Percentiles rank a stretch among this genome's conserved stretches.
Conservation (phyloP, 2,797 vertebrate genomes). For the Pogoniulus pusillus region DNA sequence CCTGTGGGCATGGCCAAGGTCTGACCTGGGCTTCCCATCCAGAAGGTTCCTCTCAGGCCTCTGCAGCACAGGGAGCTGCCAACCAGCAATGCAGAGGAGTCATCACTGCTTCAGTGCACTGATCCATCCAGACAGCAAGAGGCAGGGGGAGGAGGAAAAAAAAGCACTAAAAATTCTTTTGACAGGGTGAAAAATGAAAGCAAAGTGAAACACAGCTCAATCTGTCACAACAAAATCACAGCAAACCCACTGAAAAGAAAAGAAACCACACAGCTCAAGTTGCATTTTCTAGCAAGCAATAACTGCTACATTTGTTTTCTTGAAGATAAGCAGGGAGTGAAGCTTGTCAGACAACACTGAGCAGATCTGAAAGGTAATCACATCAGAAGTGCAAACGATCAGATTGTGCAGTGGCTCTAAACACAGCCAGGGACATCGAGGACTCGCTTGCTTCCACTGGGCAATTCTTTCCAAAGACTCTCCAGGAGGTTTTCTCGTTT, state of each 20-base stretch:
- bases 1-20: background rate
- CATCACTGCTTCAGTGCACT: slow-evolving; percentile 26
- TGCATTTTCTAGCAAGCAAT: slow-evolving; percentile 27
- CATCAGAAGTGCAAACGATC: background rate
- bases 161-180: slow-evolving; percentile 48
- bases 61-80: background rate
- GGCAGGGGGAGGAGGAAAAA: background rate
- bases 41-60: background rate
- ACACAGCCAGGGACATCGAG: background rate
- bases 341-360: slow-evolving; percentile 22
- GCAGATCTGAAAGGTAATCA: slow-evolving; percentile 42
- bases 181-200: slow-evolving; percentile 69
- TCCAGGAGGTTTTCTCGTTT: background rate
- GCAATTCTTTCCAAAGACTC: background rate
- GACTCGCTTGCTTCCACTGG: background rate
- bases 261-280: background rate
- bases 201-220: slow-evolving; percentile 50
- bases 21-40: background rate
- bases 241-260: slow-evolving; percentile 18
- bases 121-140: slow-evolving; percentile 41
- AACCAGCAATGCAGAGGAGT: background rate
- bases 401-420: background rate
- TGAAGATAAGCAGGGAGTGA: background rate
- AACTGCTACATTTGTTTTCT: slow-evolving; percentile 37
- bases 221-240: slow-evolving; percentile 66